Percentiles rank a stretch among this genome's conserved stretches.
phyloP scores from a whole-genome alignment of 2,113 vertebrate species.

The Pluvianellus socialis region DNA sequence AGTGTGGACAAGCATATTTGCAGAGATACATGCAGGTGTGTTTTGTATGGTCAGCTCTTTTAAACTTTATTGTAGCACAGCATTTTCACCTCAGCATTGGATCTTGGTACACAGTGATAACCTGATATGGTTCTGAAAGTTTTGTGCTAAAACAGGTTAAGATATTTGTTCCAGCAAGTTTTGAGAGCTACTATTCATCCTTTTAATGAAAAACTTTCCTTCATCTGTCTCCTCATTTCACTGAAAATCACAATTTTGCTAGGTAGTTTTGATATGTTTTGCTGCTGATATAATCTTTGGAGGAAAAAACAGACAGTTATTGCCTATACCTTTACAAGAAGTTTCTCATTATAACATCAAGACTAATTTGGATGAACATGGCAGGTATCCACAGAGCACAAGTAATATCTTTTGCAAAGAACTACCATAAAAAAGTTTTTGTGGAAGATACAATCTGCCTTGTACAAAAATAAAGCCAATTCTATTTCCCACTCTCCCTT shows the following conservation, averaged over 20 bases:
- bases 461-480: constrained; percentile 11
- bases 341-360: not conserved
- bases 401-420: constrained; percentile 15
- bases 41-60: not conserved
- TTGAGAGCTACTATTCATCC: not conserved
- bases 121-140: not conserved
- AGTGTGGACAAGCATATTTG: not conserved
- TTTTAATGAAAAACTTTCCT: not conserved
- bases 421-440: constrained; percentile 19
- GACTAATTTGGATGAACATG: constrained; percentile 3
- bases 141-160: not conserved
- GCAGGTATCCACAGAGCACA: constrained; percentile 16
- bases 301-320: not conserved
- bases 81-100: not conserved
- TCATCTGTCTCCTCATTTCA: not conserved
- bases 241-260: not conserved
- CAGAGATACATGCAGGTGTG: not conserved
- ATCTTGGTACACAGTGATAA: not conserved
- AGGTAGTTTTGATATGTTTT: not conserved
- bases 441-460: constrained; percentile 35
- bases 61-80: not conserved
- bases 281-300: not conserved
- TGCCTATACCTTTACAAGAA: not conserved
- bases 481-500: not conserved
- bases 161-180: not conserved